phyloP scores from a whole-genome alignment of 2,888 invertebrate species.

The Zeuzera pyrina region DNA sequence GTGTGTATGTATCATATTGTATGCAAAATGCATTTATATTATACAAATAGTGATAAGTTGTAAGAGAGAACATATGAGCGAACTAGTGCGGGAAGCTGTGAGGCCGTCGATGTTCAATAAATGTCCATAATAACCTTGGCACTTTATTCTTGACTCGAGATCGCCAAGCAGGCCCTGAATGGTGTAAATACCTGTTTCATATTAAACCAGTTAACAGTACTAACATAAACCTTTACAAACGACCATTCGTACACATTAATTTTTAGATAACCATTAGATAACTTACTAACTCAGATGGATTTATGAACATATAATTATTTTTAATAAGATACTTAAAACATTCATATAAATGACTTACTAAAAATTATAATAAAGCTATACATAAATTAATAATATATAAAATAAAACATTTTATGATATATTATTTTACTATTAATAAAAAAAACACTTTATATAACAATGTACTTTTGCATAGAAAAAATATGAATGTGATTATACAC shows the following conservation, averaged over 20 bases:
- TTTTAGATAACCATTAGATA: no score
- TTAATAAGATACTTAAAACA: not conserved
- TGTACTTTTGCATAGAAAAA: no score
- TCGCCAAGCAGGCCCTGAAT: conserved; percentile 68
- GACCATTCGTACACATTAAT: no score
- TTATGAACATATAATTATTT: no score
- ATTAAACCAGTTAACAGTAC: conserved; percentile 63
- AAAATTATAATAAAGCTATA: not conserved
- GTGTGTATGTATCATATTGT: not conserved
- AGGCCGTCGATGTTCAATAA: conserved; percentile 35
- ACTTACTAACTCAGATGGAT: no score
- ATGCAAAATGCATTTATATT: not conserved
- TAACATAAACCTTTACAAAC: conserved; percentile 26
- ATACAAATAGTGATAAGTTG: not conserved
- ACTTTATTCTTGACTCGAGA: conserved; percentile 66
- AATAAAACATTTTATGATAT: no score
- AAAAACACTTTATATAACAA: no score
- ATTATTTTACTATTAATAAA: no score
- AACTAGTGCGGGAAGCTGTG: conserved; percentile 16
- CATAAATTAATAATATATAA: no score
- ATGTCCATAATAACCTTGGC: conserved; percentile 51
- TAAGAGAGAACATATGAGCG: conserved; percentile 34
- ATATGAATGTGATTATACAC: no score
- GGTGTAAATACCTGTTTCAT: conserved; percentile 69
- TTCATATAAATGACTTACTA: conserved; percentile 2